Evolutionary conservation across 2,113 vertebrate genomes (phyloP).

Genomic region (Entosphenus tridentatus): DNA sequence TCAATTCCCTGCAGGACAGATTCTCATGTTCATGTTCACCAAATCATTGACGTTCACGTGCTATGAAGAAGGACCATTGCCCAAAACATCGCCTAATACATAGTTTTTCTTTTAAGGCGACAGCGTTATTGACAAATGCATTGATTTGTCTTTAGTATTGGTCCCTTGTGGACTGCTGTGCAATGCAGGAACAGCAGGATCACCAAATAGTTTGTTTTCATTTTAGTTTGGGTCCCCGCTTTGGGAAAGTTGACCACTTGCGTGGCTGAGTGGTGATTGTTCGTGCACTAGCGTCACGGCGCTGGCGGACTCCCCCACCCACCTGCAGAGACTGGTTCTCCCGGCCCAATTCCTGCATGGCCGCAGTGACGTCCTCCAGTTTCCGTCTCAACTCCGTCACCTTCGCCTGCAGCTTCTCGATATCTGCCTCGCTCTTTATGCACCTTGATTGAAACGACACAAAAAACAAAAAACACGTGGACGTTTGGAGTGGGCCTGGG

Average conservation of each 20-base stretch:
- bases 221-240: neutral
- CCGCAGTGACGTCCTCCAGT: constrained; percentile 77
- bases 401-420: constrained; percentile 88
- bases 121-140: neutral
- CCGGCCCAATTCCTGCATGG: constrained; percentile 84
- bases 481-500: too few relatives aligned
- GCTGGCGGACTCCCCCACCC: constrained; percentile 3
- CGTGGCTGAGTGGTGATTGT: neutral
- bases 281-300: too few relatives aligned
- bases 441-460: constrained; percentile 28
- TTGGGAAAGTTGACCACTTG: neutral
- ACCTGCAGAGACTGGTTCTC: constrained; percentile 96
- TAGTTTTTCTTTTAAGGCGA: too few relatives aligned
- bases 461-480: neutral
- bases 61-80: too few relatives aligned
- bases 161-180: neutral
- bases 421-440: constrained; percentile 85
- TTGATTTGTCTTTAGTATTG: neutral
- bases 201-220: too few relatives aligned
- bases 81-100: too few relatives aligned
- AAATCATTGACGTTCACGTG: too few relatives aligned
- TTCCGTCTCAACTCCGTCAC: constrained; percentile 68
- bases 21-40: too few relatives aligned
- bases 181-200: neutral
- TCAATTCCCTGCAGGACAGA: too few relatives aligned